phyloP scores from a whole-genome alignment of 2,113 vertebrate genomes.

The Acanthochromis polyacanthus region DNA sequence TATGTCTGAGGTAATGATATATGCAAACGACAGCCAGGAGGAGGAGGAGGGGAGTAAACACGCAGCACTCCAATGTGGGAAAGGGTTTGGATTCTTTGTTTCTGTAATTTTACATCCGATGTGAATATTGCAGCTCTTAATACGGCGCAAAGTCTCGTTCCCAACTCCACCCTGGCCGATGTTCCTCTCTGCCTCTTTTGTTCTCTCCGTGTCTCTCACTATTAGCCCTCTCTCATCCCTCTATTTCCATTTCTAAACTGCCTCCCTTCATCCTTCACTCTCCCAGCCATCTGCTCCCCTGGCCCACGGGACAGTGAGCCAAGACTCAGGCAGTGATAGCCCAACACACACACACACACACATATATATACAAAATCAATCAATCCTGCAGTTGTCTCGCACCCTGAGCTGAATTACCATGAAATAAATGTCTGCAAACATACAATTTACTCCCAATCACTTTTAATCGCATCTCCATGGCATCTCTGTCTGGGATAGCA shows the following conservation, averaged over 20 bases:
- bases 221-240: conserved; percentile 77
- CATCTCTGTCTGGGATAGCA: neutral
- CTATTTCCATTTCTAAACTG: conserved; percentile 84
- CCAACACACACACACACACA: conserved; percentile 43
- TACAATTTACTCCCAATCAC: conserved; percentile 26
- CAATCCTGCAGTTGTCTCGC: conserved; percentile 63
- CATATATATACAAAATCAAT: conserved; percentile 62
- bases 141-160: conserved; percentile 39
- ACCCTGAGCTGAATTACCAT: conserved; percentile 31
- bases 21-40: conserved; percentile 64
- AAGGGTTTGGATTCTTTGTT: conserved; percentile 47
- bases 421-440: conserved; percentile 33
- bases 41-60: neutral
- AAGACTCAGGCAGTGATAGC: conserved; percentile 70
- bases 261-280: conserved; percentile 80
- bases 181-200: conserved; percentile 71
- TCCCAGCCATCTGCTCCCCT: conserved; percentile 85
- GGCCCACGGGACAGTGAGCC: conserved; percentile 83
- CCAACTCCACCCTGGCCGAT: conserved; percentile 59
- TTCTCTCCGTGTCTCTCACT: conserved; percentile 75
- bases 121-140: conserved; percentile 49
- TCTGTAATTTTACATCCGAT: conserved; percentile 26
- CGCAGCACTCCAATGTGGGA: conserved; percentile 16
- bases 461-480: neutral
- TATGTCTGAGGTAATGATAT: conserved; percentile 76